Conservation (phyloP, 2,797 vertebrate genomes). For the Pantherophis alleghaniensis region DNA sequence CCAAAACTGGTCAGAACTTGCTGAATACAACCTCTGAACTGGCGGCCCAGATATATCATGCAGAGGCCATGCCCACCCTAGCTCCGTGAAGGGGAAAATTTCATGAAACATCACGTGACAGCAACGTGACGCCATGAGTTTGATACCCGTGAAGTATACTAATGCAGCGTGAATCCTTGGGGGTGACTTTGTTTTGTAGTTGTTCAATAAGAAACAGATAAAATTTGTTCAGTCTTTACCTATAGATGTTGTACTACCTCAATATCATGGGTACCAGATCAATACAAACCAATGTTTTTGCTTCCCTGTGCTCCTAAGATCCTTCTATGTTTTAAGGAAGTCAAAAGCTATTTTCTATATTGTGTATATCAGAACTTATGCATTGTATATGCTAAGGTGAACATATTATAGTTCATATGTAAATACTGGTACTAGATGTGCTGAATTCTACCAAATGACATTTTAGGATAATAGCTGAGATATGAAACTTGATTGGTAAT, state of each 20-base stretch:
- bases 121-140: too few species aligned
- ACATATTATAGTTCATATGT: background rate
- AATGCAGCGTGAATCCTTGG: background rate
- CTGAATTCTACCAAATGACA: background rate
- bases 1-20: too few species aligned
- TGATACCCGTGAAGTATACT: background rate
- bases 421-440: background rate
- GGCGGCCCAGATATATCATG: too few species aligned
- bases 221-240: conserved; percentile 27
- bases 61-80: too few species aligned
- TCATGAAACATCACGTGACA: too few species aligned
- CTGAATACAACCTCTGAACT: too few species aligned
- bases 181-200: background rate
- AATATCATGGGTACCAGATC: background rate
- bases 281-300: background rate
- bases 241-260: conserved; percentile 20
- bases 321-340: background rate
- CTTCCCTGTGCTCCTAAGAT: background rate
- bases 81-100: too few species aligned
- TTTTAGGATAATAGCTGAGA: background rate
- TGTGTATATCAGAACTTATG: background rate
- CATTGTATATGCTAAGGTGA: background rate
- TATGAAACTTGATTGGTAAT: background rate
- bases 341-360: background rate
- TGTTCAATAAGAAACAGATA: background rate